phyloP scores from a whole-genome alignment of 2,113 vertebrate species.

The Ploceus nigricollis region DNA sequence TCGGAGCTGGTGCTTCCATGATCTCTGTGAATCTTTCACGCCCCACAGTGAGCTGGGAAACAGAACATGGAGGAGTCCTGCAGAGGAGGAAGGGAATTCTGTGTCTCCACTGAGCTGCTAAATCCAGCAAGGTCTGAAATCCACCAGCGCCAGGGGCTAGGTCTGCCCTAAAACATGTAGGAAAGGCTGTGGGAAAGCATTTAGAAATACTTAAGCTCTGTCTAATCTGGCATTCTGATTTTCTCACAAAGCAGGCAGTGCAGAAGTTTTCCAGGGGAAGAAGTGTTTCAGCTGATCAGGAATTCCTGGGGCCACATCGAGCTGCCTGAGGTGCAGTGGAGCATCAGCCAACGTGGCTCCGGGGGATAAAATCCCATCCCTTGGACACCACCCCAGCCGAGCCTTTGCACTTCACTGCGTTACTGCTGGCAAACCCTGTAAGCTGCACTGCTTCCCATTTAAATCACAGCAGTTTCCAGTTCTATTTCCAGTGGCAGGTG shows the following conservation, averaged over 20 bases:
- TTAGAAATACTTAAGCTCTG: neutral
- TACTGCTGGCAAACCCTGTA: neutral
- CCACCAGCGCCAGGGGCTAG: neutral
- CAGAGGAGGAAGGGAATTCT: neutral
- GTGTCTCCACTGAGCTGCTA: neutral
- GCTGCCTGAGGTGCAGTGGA: neutral
- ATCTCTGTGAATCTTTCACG: neutral
- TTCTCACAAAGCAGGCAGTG: neutral
- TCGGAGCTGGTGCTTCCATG: neutral
- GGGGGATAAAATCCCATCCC: neutral
- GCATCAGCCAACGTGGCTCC: neutral
- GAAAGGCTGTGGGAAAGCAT: neutral
- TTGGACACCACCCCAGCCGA: neutral
- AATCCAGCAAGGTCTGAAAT: neutral
- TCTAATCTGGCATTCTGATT: neutral
- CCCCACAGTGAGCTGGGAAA: neutral
- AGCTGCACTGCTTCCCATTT: neutral
- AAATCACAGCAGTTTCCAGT: accelerated
- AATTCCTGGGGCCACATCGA: neutral
- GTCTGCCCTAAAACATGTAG: neutral
- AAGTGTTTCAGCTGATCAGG: neutral
- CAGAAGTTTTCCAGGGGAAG: neutral
- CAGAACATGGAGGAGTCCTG: neutral
- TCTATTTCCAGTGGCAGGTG: neutral
- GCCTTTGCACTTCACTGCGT: neutral